These are phyloP conservation scores for Tetragnatha versicolor DNA, from an alignment of 1,140 invertebrate species.

Conservation along the genomic window DNA sequence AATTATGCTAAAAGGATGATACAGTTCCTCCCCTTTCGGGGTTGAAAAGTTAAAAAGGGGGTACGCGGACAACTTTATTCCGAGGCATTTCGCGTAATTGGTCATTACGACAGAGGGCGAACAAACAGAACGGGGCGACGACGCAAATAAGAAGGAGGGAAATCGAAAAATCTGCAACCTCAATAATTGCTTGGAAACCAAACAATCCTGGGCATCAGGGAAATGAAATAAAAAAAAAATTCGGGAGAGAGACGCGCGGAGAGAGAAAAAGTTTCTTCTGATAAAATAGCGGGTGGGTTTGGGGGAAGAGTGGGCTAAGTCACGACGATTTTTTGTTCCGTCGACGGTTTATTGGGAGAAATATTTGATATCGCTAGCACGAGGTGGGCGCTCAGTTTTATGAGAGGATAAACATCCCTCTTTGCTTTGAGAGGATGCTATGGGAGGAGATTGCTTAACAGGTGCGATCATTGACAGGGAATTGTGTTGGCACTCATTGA, in stretches of 20 bases:
- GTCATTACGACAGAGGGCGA: slow-evolving; percentile 24
- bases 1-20: slow-evolving; percentile 51
- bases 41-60: slow-evolving; percentile 7
- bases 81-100: slow-evolving; percentile 40
- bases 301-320: slow-evolving; percentile 7
- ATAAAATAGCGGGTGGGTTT: slow-evolving; percentile 14
- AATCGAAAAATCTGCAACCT: slow-evolving; percentile 55
- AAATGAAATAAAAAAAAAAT: slow-evolving; percentile 29
- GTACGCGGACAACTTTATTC: slow-evolving; percentile 39
- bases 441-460: too few relatives aligned
- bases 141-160: slow-evolving; percentile 44
- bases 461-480: too few relatives aligned
- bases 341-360: too few relatives aligned
- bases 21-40: background rate
- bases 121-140: background rate
- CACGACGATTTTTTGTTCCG: too few relatives aligned
- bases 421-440: too few relatives aligned
- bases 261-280: slow-evolving; percentile 23
- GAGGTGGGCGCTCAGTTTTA: too few relatives aligned
- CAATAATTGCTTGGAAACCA: slow-evolving; percentile 54
- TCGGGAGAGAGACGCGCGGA: slow-evolving; percentile 5
- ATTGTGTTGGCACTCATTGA: too few relatives aligned
- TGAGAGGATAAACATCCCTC: too few relatives aligned
- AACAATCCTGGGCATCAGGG: too few relatives aligned
- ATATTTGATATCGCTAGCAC: too few relatives aligned